A percentile compares a stretch with the other conserved stretches of the same genome.
These are phyloP conservation scores for Ondatra zibethicus DNA, from an alignment of 2,113 vertebrate genomes.

Conservation along the genomic window DNA sequence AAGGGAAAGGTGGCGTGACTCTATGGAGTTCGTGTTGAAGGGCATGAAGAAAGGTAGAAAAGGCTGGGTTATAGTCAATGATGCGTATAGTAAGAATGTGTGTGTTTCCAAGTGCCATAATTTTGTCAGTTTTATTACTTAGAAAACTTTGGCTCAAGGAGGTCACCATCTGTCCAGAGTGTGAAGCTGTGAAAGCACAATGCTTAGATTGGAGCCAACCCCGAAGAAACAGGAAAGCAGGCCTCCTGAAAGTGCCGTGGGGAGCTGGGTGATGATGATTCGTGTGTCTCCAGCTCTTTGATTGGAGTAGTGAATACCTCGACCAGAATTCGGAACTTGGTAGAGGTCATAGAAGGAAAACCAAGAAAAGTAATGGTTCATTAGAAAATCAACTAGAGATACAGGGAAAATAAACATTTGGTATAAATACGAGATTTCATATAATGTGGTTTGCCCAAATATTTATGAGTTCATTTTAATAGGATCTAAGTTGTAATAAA, in stretches of 20 bases:
- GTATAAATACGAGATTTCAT: slow-evolving; percentile 36
- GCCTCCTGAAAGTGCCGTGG: not conserved
- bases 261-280: slow-evolving; percentile 22
- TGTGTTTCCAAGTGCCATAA: slow-evolving; percentile 36
- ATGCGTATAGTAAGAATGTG: not conserved
- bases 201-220: slow-evolving; percentile 33
- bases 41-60: slow-evolving; percentile 47
- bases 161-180: not conserved
- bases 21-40: not conserved
- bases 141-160: slow-evolving; percentile 31
- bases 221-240: not conserved
- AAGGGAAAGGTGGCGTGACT: not conserved
- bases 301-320: not conserved
- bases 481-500: slow-evolving; percentile 19
- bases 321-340: not conserved
- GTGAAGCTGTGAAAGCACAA: not conserved
- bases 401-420: not conserved
- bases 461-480: slow-evolving; percentile 36
- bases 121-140: not conserved
- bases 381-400: slow-evolving; percentile 44
- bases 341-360: slow-evolving; percentile 10
- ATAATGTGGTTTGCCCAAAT: slow-evolving; percentile 20
- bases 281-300: not conserved
- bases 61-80: slow-evolving; percentile 9
- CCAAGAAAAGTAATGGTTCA: not conserved